Evolutionary conservation across 1,140 invertebrate species (phyloP).

Genomic region (Brachystomella parvula): DNA sequence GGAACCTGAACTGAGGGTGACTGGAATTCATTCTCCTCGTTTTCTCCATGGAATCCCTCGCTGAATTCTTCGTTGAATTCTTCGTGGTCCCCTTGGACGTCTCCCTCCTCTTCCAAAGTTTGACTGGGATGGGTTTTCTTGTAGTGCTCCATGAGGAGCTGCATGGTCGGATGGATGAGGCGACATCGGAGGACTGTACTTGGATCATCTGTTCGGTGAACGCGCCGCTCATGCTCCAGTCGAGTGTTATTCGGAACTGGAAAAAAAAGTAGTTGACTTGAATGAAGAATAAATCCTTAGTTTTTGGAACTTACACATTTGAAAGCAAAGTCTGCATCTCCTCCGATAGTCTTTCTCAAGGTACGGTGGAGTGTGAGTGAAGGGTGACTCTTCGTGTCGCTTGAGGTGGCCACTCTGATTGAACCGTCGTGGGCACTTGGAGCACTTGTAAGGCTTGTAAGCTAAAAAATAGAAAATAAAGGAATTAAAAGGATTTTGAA

Average conservation of each 20-base stretch:
- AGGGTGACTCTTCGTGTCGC: too few relatives aligned
- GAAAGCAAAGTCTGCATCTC: background rate
- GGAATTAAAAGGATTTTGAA: background rate
- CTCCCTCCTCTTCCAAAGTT: background rate
- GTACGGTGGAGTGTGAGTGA: background rate
- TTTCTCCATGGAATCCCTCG: background rate
- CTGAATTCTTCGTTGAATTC: too few relatives aligned
- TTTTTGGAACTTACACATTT: background rate
- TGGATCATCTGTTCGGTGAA: background rate
- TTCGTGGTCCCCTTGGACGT: background rate
- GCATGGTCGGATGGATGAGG: background rate
- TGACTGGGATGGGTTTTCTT: background rate
- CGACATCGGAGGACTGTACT: background rate
- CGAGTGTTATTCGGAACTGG: background rate
- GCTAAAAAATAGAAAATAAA: background rate
- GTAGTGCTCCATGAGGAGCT: background rate
- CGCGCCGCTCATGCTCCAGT: background rate
- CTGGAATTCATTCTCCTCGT: background rate
- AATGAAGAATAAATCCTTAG: background rate
- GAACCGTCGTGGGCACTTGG: background rate
- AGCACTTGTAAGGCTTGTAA: background rate
- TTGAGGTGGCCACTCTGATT: background rate
- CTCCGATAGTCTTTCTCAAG: background rate
- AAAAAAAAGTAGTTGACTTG: background rate
- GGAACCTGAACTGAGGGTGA: background rate